These are phyloP conservation scores for Eilema griseolum DNA, from an alignment of 2,888 invertebrate genomes.

Conservation along the genomic window DNA sequence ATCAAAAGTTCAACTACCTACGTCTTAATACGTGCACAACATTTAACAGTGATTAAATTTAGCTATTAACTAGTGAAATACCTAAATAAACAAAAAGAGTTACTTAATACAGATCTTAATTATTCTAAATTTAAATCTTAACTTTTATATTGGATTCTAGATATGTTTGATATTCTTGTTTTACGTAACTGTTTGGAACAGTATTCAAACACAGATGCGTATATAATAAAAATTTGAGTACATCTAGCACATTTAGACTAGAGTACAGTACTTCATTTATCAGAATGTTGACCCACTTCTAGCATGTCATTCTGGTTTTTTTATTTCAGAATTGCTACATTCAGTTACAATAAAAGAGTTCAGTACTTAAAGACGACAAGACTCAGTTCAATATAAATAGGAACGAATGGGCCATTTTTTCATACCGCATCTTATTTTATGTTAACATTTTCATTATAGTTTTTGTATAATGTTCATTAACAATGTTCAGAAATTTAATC, in stretches of 20 bases:
- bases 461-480: background rate
- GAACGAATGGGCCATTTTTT: background rate
- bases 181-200: conserved; percentile 64
- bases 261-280: background rate
- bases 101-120: conserved; percentile 66
- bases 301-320: background rate
- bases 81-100: conserved; percentile 75
- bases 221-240: background rate
- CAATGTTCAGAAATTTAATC: background rate
- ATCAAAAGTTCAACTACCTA: conserved; percentile 75
- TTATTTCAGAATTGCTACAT: background rate
- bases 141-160: conserved; percentile 64
- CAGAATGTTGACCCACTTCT: background rate
- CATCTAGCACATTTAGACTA: background rate
- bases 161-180: conserved; percentile 86
- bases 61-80: conserved; percentile 75
- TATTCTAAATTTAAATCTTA: conserved; percentile 54
- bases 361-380: background rate
- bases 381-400: background rate
- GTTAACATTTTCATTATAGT: background rate
- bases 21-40: conserved; percentile 84
- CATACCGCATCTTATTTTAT: background rate
- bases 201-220: conserved; percentile 34
- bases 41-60: conserved; percentile 87
- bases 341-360: background rate